These are phyloP conservation scores for Ginglymostoma cirratum DNA, from an alignment of 2,113 vertebrate species.

Conservation along the genomic window DNA sequence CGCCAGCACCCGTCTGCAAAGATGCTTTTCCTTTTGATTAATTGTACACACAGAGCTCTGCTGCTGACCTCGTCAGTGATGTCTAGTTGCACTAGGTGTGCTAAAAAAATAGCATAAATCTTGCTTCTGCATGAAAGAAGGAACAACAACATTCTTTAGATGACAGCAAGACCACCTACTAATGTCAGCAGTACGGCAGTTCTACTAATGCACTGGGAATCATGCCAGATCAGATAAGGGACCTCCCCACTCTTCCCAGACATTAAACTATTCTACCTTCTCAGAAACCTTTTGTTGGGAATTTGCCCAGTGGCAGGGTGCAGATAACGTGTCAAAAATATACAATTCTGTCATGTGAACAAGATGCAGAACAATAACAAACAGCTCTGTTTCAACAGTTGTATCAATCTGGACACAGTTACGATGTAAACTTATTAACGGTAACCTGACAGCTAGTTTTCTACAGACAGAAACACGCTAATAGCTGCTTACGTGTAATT, in stretches of 20 bases:
- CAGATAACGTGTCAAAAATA: constrained; percentile 50
- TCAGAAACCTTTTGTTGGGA: constrained; percentile 44
- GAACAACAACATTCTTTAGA: constrained; percentile 39
- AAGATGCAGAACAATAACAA: constrained; percentile 45
- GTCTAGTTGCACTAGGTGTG: background rate
- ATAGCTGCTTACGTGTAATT: constrained; percentile 18
- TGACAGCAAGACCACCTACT: constrained; percentile 44
- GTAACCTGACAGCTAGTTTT: constrained; percentile 13
- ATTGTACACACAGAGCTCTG: background rate
- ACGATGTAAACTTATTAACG: constrained; percentile 28
- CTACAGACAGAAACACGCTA: background rate
- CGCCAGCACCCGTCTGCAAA: background rate
- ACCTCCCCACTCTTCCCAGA: constrained; percentile 47
- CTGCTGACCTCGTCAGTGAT: background rate
- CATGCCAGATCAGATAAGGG: constrained; percentile 53
- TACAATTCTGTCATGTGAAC: constrained; percentile 42
- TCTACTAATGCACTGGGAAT: constrained; percentile 47
- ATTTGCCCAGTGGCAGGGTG: constrained; percentile 49
- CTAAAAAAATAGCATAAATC: constrained; percentile 21
- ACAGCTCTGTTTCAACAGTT: constrained; percentile 41
- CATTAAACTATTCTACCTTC: constrained; percentile 53
- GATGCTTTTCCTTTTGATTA: background rate
- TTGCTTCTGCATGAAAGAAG: constrained; percentile 40
- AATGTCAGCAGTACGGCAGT: constrained; percentile 43
- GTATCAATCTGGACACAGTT: constrained; percentile 47